These are phyloP conservation scores for Arctocebus calabarensis DNA, from an alignment of 2,797 vertebrate genomes.

Conservation along the genomic window DNA sequence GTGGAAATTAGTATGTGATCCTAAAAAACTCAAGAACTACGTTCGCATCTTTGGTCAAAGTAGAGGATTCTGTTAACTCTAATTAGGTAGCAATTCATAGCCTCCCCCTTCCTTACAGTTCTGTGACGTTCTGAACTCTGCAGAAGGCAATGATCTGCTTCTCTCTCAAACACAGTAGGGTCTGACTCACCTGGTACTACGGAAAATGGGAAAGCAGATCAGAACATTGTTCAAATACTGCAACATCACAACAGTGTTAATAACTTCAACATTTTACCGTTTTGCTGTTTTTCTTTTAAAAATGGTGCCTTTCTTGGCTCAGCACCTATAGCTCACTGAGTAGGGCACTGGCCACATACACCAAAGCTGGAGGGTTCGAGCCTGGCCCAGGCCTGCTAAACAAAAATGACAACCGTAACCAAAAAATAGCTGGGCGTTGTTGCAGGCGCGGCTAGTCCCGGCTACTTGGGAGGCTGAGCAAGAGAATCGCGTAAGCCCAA, in stretches of 20 bases:
- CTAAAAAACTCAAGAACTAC: neutral
- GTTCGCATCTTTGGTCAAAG: neutral
- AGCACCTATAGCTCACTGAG: no score
- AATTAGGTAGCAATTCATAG: neutral
- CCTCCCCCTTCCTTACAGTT: neutral
- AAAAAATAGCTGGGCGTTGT: no score
- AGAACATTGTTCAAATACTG: neutral
- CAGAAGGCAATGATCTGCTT: neutral
- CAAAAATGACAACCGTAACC: no score
- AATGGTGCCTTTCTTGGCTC: neutral
- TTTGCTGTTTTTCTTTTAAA: neutral
- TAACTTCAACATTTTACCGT: neutral
- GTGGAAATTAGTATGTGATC: neutral
- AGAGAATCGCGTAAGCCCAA: no score
- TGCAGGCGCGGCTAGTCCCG: no score
- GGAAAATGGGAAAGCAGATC: neutral
- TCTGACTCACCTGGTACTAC: neutral
- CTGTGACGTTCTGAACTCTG: neutral
- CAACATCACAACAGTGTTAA: neutral
- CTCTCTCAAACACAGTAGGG: neutral
- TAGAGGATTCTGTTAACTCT: neutral
- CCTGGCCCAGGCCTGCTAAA: no score
- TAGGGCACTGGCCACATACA: no score
- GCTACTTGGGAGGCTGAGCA: no score
- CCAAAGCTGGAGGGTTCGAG: no score